Percentiles rank a stretch among this genome's conserved stretches.
These are phyloP conservation scores for Peromyscus californicus DNA, from an alignment of 2,113 vertebrate genomes.

Conservation along the genomic window DNA sequence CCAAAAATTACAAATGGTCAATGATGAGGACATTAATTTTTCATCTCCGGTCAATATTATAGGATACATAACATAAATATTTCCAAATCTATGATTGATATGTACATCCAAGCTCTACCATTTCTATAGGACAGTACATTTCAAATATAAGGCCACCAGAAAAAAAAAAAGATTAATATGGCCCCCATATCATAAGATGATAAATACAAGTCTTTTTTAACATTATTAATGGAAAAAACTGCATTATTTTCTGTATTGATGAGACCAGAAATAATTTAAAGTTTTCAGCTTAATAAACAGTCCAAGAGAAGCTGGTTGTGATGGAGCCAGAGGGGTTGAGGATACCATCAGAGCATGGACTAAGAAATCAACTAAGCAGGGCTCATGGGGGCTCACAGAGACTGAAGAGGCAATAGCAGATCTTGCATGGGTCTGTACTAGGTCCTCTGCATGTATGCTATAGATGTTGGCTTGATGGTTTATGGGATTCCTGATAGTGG, in stretches of 20 bases:
- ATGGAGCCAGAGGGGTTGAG: not conserved
- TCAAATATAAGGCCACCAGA: not conserved
- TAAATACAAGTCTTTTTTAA: constrained; percentile 54
- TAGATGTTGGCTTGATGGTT: not conserved
- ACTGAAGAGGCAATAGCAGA: not conserved
- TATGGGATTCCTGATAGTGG: not conserved
- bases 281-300: not conserved
- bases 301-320: not conserved
- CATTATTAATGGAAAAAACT: not conserved
- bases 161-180: not conserved
- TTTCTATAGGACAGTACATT: not conserved
- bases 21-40: constrained; percentile 50
- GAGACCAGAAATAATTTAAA: not conserved
- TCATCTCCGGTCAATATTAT: constrained; percentile 7
- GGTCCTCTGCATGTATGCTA: not conserved
- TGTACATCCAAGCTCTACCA: not conserved
- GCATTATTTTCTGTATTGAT: not conserved
- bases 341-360: not conserved
- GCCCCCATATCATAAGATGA: not conserved
- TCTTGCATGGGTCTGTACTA: not conserved
- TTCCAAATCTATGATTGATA: constrained; percentile 25
- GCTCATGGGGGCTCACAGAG: not conserved
- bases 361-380: not conserved
- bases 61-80: constrained; percentile 44
- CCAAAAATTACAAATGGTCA: constrained; percentile 33